Conservation (phyloP, 2,888 invertebrate species). For the Conops quadrifasciatus region DNA sequence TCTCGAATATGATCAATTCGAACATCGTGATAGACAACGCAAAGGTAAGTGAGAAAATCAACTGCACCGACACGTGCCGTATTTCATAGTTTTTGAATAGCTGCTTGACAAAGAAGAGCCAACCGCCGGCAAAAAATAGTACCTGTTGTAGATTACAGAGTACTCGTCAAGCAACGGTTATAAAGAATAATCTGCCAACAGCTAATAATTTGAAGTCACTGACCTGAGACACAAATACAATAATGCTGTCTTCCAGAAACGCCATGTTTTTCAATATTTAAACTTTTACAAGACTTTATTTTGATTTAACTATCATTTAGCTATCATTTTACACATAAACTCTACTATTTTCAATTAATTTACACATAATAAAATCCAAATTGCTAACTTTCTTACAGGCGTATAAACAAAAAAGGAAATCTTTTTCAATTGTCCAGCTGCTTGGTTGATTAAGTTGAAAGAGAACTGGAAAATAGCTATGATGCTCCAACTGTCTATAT, state of each 20-base stretch:
- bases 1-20: slow-evolving; percentile 99
- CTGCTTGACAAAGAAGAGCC: slow-evolving; percentile 98
- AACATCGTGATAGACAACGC: slow-evolving; percentile 98
- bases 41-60: slow-evolving; percentile 96
- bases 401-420: slow-evolving; percentile 7
- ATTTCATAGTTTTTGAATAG: slow-evolving; percentile 98
- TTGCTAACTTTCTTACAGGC: neutral
- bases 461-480: too few species aligned
- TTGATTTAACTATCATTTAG: slow-evolving; percentile 15
- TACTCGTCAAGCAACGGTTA: slow-evolving; percentile 46
- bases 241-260: slow-evolving; percentile 83
- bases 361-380: neutral
- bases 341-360: neutral
- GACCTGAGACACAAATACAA: slow-evolving; percentile 85
- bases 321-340: slow-evolving; percentile 21
- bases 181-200: neutral
- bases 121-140: slow-evolving; percentile 94
- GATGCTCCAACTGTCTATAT: too few species aligned
- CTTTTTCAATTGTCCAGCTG: too few species aligned
- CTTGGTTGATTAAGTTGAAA: too few species aligned
- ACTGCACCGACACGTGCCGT: slow-evolving; percentile 90
- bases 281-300: neutral
- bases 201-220: slow-evolving; percentile 42
- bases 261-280: slow-evolving; percentile 69
- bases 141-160: slow-evolving; percentile 69